Evolutionary conservation across 2,888 invertebrate genomes (phyloP).

Genomic region (Galerucella calmariensis): DNA sequence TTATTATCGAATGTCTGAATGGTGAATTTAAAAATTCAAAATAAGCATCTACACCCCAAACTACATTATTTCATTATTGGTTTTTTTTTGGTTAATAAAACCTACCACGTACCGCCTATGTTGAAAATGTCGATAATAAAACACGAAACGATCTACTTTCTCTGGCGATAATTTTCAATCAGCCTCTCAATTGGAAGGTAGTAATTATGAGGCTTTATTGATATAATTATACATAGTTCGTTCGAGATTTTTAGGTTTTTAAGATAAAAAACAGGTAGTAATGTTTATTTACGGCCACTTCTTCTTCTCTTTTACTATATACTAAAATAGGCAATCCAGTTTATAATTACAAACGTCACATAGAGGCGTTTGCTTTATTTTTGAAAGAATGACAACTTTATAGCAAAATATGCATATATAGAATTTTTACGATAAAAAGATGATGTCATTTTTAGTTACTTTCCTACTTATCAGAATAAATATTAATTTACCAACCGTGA

Average conservation of each 20-base stretch:
- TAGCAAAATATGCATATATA: background rate
- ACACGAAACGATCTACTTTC: conserved; percentile 33
- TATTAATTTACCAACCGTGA: no score
- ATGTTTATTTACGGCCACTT: conserved; percentile 22
- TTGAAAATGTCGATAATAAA: conserved; percentile 17
- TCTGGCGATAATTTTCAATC: conserved; percentile 33
- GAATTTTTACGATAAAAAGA: no score
- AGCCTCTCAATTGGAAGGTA: conserved; percentile 29
- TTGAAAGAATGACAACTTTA: background rate
- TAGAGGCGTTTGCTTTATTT: background rate
- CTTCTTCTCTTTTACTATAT: conserved; percentile 24
- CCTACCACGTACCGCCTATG: conserved; percentile 10
- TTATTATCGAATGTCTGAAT: no score
- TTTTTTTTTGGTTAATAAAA: no score
- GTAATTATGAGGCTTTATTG: conserved; percentile 34
- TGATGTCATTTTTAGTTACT: no score
- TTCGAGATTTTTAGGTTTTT: conserved; percentile 31
- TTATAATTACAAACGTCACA: conserved; percentile 15
- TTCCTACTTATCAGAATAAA: no score
- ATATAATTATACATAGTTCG: conserved; percentile 33
- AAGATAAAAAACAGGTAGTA: conserved; percentile 26
- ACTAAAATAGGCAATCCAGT: conserved; percentile 22
- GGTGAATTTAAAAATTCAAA: no score
- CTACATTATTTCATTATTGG: no score
- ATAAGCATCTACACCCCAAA: no score